A percentile compares a stretch with the other conserved stretches of the same genome.
Evolutionary conservation across 2,797 vertebrate genomes (phyloP).

Genomic region (Macroramphosus scolopax): DNA sequence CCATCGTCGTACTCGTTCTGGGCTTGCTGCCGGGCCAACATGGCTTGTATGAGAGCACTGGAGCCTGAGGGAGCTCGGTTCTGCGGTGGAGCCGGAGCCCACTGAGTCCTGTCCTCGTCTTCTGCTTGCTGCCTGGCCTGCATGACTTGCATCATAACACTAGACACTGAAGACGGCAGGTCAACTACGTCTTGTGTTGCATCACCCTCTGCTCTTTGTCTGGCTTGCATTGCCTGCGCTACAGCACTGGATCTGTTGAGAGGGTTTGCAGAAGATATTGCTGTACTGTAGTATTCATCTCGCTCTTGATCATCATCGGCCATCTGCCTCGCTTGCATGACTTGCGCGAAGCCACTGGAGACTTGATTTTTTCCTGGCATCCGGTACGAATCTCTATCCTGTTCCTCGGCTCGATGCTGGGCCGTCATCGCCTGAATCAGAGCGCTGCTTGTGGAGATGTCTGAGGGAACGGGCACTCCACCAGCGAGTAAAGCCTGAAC

Average conservation of each 20-base stretch:
- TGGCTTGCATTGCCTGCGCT: conserved; percentile 38
- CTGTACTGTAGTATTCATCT: conserved; percentile 10
- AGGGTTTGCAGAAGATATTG: conserved; percentile 14
- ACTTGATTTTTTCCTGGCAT: not conserved
- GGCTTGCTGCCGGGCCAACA: conserved; percentile 72
- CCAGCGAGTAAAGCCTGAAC: conserved; percentile 48
- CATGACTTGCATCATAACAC: conserved; percentile 62
- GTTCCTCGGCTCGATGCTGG: conserved; percentile 31
- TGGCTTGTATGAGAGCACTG: conserved; percentile 76
- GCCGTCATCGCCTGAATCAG: conserved; percentile 50
- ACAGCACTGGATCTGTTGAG: conserved; percentile 15
- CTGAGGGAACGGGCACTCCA: conserved; percentile 41
- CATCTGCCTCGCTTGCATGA: conserved; percentile 34
- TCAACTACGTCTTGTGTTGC: not conserved
- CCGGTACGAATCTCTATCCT: conserved; percentile 10
- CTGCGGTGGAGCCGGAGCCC: conserved; percentile 17
- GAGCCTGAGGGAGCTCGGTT: conserved; percentile 39
- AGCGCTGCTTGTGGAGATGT: conserved; percentile 41
- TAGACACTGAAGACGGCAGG: conserved; percentile 15
- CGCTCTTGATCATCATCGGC: conserved; percentile 12
- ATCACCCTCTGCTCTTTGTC: conserved; percentile 33
- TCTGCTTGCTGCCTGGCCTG: conserved; percentile 58
- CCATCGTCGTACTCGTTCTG: conserved; percentile 75
- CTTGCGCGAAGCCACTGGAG: conserved; percentile 8
- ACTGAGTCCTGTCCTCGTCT: conserved; percentile 37